Percentiles rank a stretch among this genome's conserved stretches.
Conservation (phyloP, 2,797 vertebrate genomes). For the Poecilia picta region DNA sequence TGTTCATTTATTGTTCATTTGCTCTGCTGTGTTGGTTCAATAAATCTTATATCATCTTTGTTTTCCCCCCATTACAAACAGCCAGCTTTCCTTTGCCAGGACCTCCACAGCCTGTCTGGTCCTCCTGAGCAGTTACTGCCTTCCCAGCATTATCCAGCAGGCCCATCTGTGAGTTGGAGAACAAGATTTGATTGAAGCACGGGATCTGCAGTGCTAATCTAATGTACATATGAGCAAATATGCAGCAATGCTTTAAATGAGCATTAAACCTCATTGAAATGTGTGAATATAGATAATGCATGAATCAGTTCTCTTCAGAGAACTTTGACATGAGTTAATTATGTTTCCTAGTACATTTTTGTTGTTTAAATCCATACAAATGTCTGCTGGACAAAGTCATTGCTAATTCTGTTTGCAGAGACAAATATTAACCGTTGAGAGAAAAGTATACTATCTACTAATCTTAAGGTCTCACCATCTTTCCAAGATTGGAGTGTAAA, state of each 20-base stretch:
- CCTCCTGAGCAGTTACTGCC: slow-evolving; percentile 63
- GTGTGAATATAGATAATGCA: not conserved
- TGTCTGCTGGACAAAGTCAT: not conserved
- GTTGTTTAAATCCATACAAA: not conserved
- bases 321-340: not conserved
- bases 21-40: slow-evolving; percentile 76
- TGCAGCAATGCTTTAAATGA: slow-evolving; percentile 22
- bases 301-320: not conserved
- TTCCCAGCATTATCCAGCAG: slow-evolving; percentile 52
- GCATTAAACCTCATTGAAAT: not conserved
- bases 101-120: slow-evolving; percentile 59
- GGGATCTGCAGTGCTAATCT: slow-evolving; percentile 62
- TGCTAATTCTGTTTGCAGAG: not conserved
- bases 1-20: slow-evolving; percentile 78
- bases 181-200: slow-evolving; percentile 62
- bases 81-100: slow-evolving; percentile 60
- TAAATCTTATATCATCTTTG: slow-evolving; percentile 75
- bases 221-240: slow-evolving; percentile 44
- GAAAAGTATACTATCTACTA: not conserved
- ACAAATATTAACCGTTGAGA: not conserved
- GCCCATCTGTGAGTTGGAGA: slow-evolving; percentile 63
- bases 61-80: slow-evolving; percentile 63
- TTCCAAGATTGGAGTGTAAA: not conserved
- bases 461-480: not conserved
- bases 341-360: not conserved